These are phyloP conservation scores for Bos javanicus DNA, from an alignment of 2,113 vertebrate genomes.

Conservation along the genomic window DNA sequence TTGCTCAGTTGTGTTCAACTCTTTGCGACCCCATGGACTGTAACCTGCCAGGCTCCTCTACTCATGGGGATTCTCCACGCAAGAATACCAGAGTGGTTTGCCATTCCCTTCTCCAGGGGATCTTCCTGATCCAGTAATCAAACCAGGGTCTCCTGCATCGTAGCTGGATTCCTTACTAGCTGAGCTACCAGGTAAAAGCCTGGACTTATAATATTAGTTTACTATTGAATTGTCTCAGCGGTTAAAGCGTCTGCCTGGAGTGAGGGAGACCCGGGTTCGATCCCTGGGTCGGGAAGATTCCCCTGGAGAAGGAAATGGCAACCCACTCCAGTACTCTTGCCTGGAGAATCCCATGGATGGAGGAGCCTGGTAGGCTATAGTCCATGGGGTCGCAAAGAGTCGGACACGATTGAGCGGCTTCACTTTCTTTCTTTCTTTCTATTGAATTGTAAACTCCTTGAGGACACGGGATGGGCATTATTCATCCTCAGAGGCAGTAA, in stretches of 20 bases:
- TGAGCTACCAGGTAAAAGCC: not conserved
- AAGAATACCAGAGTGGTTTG: not conserved
- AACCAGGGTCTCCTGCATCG: not conserved
- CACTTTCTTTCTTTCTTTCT: not conserved
- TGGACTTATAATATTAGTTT: not conserved
- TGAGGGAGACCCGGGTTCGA: no score
- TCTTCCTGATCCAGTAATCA: not conserved
- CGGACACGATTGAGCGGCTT: no score
- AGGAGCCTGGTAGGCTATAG: no score
- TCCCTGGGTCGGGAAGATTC: no score
- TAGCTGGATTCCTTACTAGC: not conserved
- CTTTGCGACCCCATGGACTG: not conserved
- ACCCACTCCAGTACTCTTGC: no score
- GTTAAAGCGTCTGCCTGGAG: no score
- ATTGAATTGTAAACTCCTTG: not conserved
- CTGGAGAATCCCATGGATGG: no score
- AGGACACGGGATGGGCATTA: not conserved
- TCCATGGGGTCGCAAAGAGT: no score
- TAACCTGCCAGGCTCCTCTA: not conserved
- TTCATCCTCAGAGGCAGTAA: not conserved
- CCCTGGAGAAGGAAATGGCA: no score
- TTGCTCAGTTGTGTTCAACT: no score
- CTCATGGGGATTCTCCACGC: not conserved
- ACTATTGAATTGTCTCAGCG: not conserved
- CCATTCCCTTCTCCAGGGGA: not conserved